Evolutionary conservation across 2,797 vertebrate species (phyloP).

Genomic region (Acrocephalus scirpaceus): DNA sequence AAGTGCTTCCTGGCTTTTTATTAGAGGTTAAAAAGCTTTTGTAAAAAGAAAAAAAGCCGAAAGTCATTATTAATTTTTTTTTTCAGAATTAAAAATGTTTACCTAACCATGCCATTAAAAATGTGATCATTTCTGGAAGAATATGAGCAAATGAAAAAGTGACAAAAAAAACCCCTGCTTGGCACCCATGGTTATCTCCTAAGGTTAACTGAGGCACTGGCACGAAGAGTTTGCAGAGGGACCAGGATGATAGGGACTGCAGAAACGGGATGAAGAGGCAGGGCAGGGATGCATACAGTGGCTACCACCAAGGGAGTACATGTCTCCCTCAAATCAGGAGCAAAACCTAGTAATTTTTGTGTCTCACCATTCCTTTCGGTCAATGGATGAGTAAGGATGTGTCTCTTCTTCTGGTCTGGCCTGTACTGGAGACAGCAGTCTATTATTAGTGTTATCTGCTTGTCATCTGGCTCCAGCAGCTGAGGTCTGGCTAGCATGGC

Average conservation of each 20-base stretch:
- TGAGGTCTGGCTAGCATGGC: background rate
- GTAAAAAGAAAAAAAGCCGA: background rate
- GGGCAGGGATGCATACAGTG: background rate
- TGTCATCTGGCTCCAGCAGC: fast-evolving
- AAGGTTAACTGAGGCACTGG: background rate
- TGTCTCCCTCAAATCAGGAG: background rate
- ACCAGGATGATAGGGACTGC: background rate
- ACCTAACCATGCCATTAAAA: background rate
- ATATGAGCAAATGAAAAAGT: background rate
- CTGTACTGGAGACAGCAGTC: background rate
- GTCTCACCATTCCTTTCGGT: background rate
- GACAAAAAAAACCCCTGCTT: background rate
- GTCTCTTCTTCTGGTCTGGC: background rate
- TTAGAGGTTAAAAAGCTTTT: background rate
- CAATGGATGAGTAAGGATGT: background rate
- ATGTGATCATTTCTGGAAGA: background rate
- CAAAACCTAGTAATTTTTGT: background rate
- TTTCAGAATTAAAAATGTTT: background rate
- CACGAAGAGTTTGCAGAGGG: fast-evolving
- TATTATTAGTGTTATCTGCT: background rate
- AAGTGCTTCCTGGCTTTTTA: background rate
- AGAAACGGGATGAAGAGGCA: background rate
- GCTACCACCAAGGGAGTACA: background rate
- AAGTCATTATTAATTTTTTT: background rate
- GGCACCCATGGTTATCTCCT: background rate